These are phyloP conservation scores for Camarhynchus parvulus DNA, from an alignment of 2,113 vertebrate species.

Conservation along the genomic window DNA sequence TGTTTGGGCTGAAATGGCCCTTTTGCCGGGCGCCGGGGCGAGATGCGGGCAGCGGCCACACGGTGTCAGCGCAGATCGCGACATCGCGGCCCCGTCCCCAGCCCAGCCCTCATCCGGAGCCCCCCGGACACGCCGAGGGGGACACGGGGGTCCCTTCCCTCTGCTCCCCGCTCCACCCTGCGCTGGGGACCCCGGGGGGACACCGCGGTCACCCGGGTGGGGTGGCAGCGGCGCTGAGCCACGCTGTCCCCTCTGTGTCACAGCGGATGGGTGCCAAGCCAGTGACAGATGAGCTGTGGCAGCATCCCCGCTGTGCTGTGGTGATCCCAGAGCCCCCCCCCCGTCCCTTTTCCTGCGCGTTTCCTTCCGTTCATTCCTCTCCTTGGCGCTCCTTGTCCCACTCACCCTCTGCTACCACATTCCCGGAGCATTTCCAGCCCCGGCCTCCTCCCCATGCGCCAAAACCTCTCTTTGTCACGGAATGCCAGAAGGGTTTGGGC, in stretches of 20 bases:
- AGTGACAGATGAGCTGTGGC: neutral
- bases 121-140: neutral
- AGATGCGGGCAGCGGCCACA: slow-evolving; percentile 53
- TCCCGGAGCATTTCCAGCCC: neutral
- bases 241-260: fast-evolving
- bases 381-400: fast-evolving
- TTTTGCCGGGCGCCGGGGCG: neutral
- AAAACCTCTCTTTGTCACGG: neutral
- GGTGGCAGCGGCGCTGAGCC: neutral
- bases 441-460: fast-evolving
- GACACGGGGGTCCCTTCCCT: fast-evolving
- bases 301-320: fast-evolving
- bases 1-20: fast-evolving
- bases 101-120: fast-evolving
- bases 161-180: no score
- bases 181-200: neutral
- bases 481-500: neutral
- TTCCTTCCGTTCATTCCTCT: neutral
- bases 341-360: fast-evolving
- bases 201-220: fast-evolving
- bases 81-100: neutral
- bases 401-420: fast-evolving
- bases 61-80: slow-evolving; percentile 74
- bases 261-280: fast-evolving
- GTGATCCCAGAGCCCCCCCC: fast-evolving